Evolutionary conservation across 2,797 vertebrate genomes (phyloP), one percentile per base, ranked within the genome.

Genomic region (Chrysocyon brachyurus): DNA sequence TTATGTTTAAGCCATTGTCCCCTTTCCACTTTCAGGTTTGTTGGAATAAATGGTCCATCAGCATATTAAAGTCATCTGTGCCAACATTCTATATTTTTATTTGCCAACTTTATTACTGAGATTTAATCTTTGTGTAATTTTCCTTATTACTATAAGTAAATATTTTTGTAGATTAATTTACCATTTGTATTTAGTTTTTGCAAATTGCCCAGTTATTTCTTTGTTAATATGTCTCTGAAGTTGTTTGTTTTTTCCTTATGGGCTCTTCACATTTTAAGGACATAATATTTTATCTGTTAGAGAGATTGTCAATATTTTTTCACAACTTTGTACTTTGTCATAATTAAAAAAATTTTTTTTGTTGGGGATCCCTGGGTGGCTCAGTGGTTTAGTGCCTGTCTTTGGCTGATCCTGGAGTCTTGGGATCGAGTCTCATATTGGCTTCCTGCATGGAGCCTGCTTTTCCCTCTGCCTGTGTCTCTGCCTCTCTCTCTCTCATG

Each of bases 261-360:
- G 14, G 54, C 86, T 91, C 52, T 89, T 97, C 63, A 6, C 49
- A 92, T 79, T 90, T 91, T 93, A 93, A 95, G 46, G 46, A 81
- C 15, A 59, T 96, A 31, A 14, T 12, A 82, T 83, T 85, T 94
- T 87, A 63, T 78, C 16, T 56, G 26, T 91, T 31, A 81, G 46
- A 46, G 11, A 70, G 40, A 52, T 61, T 92, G 21, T 2, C 66
- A 85, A 81, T 86, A 77, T 40, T 87, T 93, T 77, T 46, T 26
- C 24, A 75, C 40, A 87, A 31, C 79, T 83, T 89, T 88, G 24
- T 61, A 54, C 26, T 83, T 92, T 90, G 22, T 64, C 36, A 52
- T 59, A 46, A 40, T 63, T 33, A 8, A 46, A 46, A 46, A 46
- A 8, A 7, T 46, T 94, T 86, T 92, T 31, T 59, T 66, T 46